phyloP scores from a whole-genome alignment of 2,797 vertebrate species.

The Pogoniulus pusillus region DNA sequence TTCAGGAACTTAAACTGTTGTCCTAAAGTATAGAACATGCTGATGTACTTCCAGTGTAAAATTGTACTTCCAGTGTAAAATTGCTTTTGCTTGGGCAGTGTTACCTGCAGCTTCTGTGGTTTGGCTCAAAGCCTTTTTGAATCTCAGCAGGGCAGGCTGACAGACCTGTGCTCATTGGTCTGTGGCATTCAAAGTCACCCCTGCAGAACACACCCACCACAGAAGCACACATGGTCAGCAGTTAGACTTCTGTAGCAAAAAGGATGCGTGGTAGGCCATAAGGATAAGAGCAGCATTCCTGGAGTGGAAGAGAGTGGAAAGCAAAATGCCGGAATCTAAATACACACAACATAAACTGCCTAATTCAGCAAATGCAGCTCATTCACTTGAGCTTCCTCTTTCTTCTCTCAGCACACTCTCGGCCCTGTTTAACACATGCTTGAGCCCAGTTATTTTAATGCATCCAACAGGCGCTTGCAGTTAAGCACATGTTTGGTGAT shows the following conservation, averaged over 20 bases:
- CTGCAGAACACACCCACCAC: background rate
- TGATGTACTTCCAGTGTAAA: background rate
- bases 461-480: slow-evolving; percentile 30
- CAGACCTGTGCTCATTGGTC: background rate
- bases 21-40: background rate
- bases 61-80: background rate
- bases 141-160: background rate
- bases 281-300: background rate
- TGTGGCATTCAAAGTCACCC: background rate
- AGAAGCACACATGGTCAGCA: background rate
- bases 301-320: background rate
- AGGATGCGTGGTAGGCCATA: background rate
- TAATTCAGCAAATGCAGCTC: background rate
- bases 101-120: background rate
- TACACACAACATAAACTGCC: background rate
- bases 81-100: background rate
- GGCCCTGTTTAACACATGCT: slow-evolving; percentile 21
- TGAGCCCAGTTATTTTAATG: background rate
- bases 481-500: slow-evolving; percentile 11
- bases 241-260: background rate
- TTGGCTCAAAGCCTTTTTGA: background rate
- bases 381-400: background rate
- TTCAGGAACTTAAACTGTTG: background rate
- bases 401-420: background rate
- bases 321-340: background rate